Conservation (phyloP, 1,140 invertebrate genomes). For the Formica exsecta region DNA sequence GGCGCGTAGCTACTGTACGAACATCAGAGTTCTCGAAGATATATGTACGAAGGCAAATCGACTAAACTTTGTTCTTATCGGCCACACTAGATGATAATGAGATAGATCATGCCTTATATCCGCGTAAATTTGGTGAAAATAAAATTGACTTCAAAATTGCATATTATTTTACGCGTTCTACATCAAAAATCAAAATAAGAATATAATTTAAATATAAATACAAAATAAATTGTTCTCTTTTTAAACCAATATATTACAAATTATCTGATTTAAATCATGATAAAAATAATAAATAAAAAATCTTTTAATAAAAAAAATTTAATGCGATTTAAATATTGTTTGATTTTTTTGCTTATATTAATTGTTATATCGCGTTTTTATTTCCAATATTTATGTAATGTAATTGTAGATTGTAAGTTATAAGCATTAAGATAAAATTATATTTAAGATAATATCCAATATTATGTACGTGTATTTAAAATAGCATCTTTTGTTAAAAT, state of each 20-base stretch:
- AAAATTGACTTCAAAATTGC: not conserved
- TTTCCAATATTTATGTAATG: too few species aligned
- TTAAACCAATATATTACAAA: not conserved
- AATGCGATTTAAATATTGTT: not conserved
- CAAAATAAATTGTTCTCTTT: not conserved
- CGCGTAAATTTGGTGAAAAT: not conserved
- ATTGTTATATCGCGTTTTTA: too few species aligned
- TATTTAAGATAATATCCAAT: too few species aligned
- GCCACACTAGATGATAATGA: not conserved
- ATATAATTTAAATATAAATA: not conserved
- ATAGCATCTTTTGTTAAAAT: too few species aligned
- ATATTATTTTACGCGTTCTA: not conserved
- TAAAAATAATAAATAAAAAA: not conserved
- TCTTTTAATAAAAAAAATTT: not conserved
- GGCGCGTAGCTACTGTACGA: slow-evolving; percentile 7
- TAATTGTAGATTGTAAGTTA: too few species aligned
- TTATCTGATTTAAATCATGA: not conserved
- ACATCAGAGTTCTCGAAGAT: slow-evolving; percentile 9
- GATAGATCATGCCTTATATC: not conserved
- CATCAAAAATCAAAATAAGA: not conserved
- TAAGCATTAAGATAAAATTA: too few species aligned
- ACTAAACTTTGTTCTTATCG: not conserved
- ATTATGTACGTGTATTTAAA: too few species aligned
- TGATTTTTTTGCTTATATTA: too few species aligned
- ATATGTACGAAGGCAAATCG: not conserved